These are phyloP conservation scores for Chelon labrosus DNA, from an alignment of 2,797 vertebrate species.

Conservation along the genomic window DNA sequence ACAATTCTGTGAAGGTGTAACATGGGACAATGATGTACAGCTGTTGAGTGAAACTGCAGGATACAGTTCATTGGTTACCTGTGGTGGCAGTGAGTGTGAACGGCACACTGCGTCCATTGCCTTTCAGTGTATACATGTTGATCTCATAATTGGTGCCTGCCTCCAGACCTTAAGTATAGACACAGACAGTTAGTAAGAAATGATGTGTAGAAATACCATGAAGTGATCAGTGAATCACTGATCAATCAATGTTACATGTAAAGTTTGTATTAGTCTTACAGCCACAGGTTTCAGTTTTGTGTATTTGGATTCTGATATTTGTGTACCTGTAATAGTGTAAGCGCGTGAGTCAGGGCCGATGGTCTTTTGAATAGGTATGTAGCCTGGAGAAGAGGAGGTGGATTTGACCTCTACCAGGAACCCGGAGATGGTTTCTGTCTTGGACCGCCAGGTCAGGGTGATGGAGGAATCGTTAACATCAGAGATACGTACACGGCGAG, in stretches of 20 bases:
- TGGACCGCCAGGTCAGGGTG: constrained; percentile 94
- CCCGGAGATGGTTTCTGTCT: constrained; percentile 93
- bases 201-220: not conserved
- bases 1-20: not conserved
- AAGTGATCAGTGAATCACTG: not conserved
- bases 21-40: not conserved
- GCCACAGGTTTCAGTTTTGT: not conserved
- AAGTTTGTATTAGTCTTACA: not conserved
- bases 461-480: constrained; percentile 93
- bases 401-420: constrained; percentile 93
- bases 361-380: constrained; percentile 87
- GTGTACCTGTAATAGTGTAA: constrained; percentile 91
- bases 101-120: constrained; percentile 91
- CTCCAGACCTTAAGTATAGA: constrained; percentile 87
- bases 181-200: not conserved
- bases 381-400: constrained; percentile 69
- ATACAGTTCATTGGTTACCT: constrained; percentile 78
- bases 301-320: not conserved
- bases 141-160: constrained; percentile 95
- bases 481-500: constrained; percentile 92
- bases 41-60: not conserved
- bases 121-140: constrained; percentile 93
- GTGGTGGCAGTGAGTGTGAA: constrained; percentile 91
- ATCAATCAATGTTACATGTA: not conserved
- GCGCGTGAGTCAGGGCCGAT: constrained; percentile 86